These are phyloP conservation scores for Nephrotoma guestfalica DNA, from an alignment of 2,888 invertebrate species.

Conservation along the genomic window DNA sequence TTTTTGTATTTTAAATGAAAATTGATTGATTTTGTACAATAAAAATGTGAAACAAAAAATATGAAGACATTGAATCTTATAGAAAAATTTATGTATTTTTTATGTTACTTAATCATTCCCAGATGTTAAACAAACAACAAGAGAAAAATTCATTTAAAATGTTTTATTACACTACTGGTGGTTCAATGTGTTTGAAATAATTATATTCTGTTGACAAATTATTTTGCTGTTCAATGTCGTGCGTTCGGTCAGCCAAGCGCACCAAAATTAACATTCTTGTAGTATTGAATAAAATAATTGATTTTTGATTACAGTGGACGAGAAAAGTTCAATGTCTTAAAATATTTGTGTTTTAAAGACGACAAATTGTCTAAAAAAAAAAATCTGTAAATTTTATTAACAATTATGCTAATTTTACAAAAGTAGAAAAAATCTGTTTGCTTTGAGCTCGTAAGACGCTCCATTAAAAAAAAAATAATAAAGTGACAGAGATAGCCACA, in stretches of 20 bases:
- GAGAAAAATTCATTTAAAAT: not conserved
- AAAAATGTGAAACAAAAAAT: not conserved
- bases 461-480: not conserved
- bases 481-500: not conserved
- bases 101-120: not conserved
- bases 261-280: not conserved
- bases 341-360: not conserved
- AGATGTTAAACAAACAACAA: not conserved
- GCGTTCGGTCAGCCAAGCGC: not conserved
- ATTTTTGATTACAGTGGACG: not conserved
- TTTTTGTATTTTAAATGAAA: not conserved
- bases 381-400: not conserved
- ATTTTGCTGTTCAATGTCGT: not conserved
- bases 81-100: not conserved
- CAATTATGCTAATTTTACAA: not conserved
- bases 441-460: not conserved
- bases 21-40: not conserved
- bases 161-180: not conserved
- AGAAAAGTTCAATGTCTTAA: not conserved
- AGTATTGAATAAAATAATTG: not conserved
- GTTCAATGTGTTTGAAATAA: not conserved
- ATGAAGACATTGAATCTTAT: not conserved
- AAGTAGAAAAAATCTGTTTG: not conserved
- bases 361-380: not conserved
- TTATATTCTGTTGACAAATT: not conserved